Evolutionary conservation across 2,113 vertebrate genomes (phyloP).

Genomic region (Dasyprocta punctata): DNA sequence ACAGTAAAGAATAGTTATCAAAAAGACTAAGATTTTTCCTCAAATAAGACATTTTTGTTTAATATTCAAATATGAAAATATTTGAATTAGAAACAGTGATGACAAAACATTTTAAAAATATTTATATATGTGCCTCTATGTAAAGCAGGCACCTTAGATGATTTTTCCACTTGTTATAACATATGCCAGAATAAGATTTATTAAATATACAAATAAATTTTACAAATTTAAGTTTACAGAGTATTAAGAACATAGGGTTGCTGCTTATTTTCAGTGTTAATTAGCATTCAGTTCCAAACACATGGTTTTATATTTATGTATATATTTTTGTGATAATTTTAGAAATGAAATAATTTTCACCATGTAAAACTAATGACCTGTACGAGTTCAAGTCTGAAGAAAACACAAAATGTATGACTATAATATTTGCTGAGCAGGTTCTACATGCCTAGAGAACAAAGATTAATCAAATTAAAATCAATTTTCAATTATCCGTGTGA

Average conservation of each 20-base stretch:
- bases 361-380: neutral
- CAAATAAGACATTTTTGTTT: neutral
- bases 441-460: neutral
- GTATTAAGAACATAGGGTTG: neutral
- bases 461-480: constrained; percentile 57
- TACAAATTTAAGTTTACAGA: neutral
- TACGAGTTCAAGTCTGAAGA: neutral
- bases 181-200: neutral
- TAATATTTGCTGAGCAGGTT: neutral
- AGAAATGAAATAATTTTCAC: neutral
- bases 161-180: neutral
- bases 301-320: neutral
- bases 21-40: neutral
- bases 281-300: constrained; percentile 1
- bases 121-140: neutral
- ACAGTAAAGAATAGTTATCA: neutral
- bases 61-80: neutral
- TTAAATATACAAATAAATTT: neutral
- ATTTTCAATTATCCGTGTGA: constrained; percentile 41
- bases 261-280: neutral
- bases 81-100: neutral
- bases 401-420: neutral
- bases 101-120: neutral
- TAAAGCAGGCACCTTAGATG: neutral
- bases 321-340: neutral